Conservation (phyloP, 2,888 invertebrate genomes). For the Campoplex nolae region DNA sequence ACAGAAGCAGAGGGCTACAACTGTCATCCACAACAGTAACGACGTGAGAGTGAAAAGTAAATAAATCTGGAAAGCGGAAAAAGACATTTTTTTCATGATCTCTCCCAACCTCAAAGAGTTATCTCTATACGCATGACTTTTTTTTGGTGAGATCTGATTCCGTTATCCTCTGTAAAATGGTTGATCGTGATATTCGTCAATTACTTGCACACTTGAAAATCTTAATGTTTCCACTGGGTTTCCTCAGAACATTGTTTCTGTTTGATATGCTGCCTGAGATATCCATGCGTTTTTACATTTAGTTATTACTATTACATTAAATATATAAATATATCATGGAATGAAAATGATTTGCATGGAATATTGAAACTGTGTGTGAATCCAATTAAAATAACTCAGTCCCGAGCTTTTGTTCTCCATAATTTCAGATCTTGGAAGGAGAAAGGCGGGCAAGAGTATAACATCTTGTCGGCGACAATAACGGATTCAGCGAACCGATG, state of each 20-base stretch:
- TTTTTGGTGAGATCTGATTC: neutral
- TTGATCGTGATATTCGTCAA: neutral
- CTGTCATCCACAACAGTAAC: constrained; percentile 4
- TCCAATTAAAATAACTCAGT: neutral
- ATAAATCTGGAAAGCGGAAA: no score
- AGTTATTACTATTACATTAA: neutral
- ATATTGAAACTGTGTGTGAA: neutral
- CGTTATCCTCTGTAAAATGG: neutral
- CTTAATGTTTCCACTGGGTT: neutral
- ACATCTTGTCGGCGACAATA: constrained; percentile 38
- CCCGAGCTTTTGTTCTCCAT: neutral
- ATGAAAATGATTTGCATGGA: neutral
- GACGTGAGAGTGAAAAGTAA: constrained; percentile 18
- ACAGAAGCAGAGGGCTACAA: neutral
- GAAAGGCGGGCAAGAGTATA: neutral
- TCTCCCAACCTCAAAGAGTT: neutral
- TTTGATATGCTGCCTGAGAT: neutral
- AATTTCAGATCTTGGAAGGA: neutral
- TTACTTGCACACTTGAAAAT: neutral
- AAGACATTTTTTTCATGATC: constrained; percentile 13
- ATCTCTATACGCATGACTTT: neutral
- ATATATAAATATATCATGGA: neutral
- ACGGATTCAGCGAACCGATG: constrained; percentile 40
- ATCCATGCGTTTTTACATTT: neutral
- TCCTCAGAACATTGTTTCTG: no score